Evolutionary conservation across 2,888 invertebrate species (phyloP), one percentile per base, ranked within the genome.

Genomic region (Penaeus monodon): DNA sequence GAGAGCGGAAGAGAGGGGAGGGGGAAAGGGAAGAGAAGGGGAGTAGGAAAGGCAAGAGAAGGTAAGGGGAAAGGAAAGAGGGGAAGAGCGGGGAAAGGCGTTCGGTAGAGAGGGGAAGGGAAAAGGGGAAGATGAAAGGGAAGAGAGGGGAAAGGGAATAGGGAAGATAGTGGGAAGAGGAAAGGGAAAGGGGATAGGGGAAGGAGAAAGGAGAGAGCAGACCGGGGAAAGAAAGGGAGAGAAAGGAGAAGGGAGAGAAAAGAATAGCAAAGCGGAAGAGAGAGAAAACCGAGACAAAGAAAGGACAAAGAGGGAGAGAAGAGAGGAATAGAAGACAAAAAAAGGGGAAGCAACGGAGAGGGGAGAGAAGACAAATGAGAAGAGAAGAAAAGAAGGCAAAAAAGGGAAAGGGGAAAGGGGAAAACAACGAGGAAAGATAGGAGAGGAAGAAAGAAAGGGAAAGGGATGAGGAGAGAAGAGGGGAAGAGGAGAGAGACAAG

Each of bases 1-100:
- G 3, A 33, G 3, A 3, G 3, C 2, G 3, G 33, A 3, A 3
- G 33, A 33, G 33, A 3, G 33, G 33, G 63, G 78, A 78, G 57
- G 63, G 80, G 66, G 65, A 80, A 65, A 80, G 80, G 66, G 80
- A 80, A 66, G 66, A 66, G 66, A 44, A 44, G 66, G 80, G 66
- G 38, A 80, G 80, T 38, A 66, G 66, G 68, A 64, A 44, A 68
- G 80, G 66, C 66, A 80, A 66, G 44, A 66, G 66, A 66, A 64
- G 80, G 66, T 65, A 80, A 65, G 66, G 80, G 33, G 33, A 6
- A 38, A 38, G 33, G 33, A 6, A 38, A 38, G 4, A 38, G 33
- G 4, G 33, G 33, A 63, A 63, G 33, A 63, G 29, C 33, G 33
- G 63, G 22, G 79, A 64, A 64, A 64, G 79, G 33, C n/a, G n/a